phyloP scores from a whole-genome alignment of 2,888 invertebrate genomes.

The Ochropleura leucogaster region DNA sequence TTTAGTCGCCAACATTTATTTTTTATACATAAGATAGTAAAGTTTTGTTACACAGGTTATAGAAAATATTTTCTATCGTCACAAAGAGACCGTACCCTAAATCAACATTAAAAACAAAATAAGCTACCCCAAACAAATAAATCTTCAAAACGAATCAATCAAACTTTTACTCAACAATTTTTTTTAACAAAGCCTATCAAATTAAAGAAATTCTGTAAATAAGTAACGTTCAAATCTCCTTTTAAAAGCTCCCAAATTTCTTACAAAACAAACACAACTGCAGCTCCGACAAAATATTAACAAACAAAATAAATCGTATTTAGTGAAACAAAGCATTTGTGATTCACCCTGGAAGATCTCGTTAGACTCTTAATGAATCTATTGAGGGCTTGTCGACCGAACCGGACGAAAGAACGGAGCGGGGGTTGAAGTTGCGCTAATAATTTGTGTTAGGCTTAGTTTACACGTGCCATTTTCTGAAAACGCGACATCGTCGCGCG shows the following conservation, averaged over 20 bases:
- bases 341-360: conserved; percentile 88
- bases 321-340: conserved; percentile 87
- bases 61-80: not conserved
- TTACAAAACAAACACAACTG: conserved; percentile 43
- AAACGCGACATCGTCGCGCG: not conserved
- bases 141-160: conserved; percentile 17
- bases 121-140: conserved; percentile 20
- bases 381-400: conserved; percentile 88
- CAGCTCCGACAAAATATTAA: conserved; percentile 73
- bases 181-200: conserved; percentile 28
- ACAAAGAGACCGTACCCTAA: not conserved
- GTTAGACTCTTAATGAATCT: conserved; percentile 90
- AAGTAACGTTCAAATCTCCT: conserved; percentile 34
- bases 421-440: conserved; percentile 84
- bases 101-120: conserved; percentile 19
- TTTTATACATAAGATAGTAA: not conserved
- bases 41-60: not conserved
- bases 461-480: conserved; percentile 9
- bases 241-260: conserved; percentile 36
- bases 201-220: conserved; percentile 43
- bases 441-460: conserved; percentile 81
- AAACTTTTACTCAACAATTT: conserved; percentile 29
- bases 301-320: conserved; percentile 87
- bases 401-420: conserved; percentile 82
- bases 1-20: not conserved